Conservation (phyloP, 1,140 invertebrate genomes). For the Nephotettix cincticeps region DNA sequence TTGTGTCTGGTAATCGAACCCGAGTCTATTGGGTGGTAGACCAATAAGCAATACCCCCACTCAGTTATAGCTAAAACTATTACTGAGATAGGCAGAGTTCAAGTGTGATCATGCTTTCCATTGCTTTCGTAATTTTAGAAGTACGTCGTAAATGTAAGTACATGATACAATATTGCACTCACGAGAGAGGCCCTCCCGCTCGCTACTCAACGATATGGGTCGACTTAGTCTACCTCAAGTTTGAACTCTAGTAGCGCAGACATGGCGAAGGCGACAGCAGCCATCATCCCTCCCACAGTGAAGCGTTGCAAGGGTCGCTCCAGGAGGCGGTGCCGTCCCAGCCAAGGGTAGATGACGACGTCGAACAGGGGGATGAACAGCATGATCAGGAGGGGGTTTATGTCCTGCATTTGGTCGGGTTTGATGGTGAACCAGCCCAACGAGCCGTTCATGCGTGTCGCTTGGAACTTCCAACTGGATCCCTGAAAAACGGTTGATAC, state of each 20-base stretch:
- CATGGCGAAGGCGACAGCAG: slow-evolving; percentile 63
- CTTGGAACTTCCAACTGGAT: slow-evolving; percentile 94
- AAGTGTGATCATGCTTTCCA: neutral
- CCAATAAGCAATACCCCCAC: too few species aligned
- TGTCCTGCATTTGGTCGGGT: slow-evolving; percentile 81
- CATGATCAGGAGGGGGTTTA: slow-evolving; percentile 78
- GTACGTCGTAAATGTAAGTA: neutral
- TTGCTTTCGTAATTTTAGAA: neutral
- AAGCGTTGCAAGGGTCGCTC: slow-evolving; percentile 60
- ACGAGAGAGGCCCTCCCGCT: slow-evolving; percentile 75
- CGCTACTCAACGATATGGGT: slow-evolving; percentile 85
- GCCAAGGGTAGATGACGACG: slow-evolving; percentile 52
- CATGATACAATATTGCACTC: slow-evolving; percentile 51
- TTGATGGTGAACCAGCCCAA: slow-evolving; percentile 67
- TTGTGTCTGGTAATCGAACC: too few species aligned
- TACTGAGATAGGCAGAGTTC: too few species aligned
- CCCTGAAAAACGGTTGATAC: slow-evolving; percentile 67
- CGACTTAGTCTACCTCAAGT: slow-evolving; percentile 65
- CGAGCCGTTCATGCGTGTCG: slow-evolving; percentile 81
- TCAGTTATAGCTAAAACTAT: too few species aligned
- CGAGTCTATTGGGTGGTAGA: too few species aligned
- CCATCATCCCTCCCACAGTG: slow-evolving; percentile 63
- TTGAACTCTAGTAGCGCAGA: slow-evolving; percentile 66
- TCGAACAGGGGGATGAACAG: slow-evolving; percentile 80
- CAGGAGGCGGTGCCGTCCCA: slow-evolving; percentile 44